Percentiles rank a stretch among this genome's conserved stretches.
Conservation (phyloP, 2,113 vertebrate genomes). For the Phyllopteryx taeniolatus region DNA sequence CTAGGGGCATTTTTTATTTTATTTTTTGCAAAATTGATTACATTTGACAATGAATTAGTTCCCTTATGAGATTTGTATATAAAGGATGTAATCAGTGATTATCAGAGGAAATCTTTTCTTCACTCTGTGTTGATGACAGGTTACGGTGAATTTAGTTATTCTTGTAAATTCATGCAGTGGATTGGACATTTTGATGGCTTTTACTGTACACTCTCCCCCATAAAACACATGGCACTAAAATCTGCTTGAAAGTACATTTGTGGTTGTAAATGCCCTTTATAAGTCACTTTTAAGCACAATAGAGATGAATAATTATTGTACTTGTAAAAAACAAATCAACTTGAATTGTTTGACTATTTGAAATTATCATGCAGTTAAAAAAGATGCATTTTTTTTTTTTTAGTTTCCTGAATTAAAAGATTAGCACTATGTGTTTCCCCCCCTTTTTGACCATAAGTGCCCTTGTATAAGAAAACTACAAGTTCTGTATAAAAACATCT, state of each 20-base stretch:
- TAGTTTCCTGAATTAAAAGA: constrained; percentile 15
- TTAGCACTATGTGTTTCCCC: constrained; percentile 16
- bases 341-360: constrained; percentile 9
- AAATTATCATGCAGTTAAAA: constrained; percentile 16
- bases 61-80: constrained; percentile 38
- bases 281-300: constrained; percentile 56
- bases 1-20: constrained; percentile 29
- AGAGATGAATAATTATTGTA: constrained; percentile 19
- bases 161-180: constrained; percentile 22
- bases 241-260: neutral
- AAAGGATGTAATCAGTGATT: constrained; percentile 15
- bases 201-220: constrained; percentile 23
- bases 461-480: constrained; percentile 67
- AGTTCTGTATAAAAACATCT: constrained; percentile 54
- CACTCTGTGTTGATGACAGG: constrained; percentile 18
- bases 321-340: neutral
- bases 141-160: constrained; percentile 2
- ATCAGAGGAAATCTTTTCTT: constrained; percentile 21
- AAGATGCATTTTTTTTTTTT: constrained; percentile 2
- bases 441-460: constrained; percentile 68
- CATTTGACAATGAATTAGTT: constrained; percentile 15
- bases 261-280: neutral
- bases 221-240: constrained; percentile 16
- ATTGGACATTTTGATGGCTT: constrained; percentile 29
- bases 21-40: constrained; percentile 38